Base-by-base conservation (phyloP, 2,888 invertebrate species). In the Caenorhabditis sp. region DNA sequence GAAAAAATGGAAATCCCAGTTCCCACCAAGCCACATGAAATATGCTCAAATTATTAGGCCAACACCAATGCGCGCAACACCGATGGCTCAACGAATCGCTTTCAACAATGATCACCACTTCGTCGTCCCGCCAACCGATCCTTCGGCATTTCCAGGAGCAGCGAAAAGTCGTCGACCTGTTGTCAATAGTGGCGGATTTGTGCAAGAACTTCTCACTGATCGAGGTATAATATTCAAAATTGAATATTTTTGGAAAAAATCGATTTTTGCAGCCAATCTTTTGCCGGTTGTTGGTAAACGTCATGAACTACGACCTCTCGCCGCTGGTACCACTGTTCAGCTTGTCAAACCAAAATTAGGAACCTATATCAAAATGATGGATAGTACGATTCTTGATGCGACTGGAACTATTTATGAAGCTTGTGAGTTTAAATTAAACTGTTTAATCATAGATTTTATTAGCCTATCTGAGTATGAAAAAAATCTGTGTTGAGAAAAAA, bases 81-180 rank as follows among this genome's bases (percentile, higher is more conserved):
- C 64, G 14, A 54, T 36, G 21, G 65, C 69, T 10, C 65, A 69
- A n/a, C 60, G 51, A n/a, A 64, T 69, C 12, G 65, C 61, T 5
- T 26, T 69, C 31, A 69, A 64, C 37, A 51, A 57, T 19, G 50
- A 63, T 26, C 62, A 58, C 10, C 54, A 55, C 36, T 43, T 17
- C 14, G 17, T 14, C 14, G 14, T 43, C 10, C 54, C 62, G 0
- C 55, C 66, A 17, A 43, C 21, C 5, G 59, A 66, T 54, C 70
- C 66, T 0, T 36, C 70, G 0, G 55, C 66, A 17, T 71, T 71
- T 36, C 51, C 49, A 8, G 71, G 71, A 60, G 71, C 71, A 14
- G 21, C n/a, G 24, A 51, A 21, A n/a, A 64, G 63, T 23, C n/a
- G 12, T 6, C 19, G 36, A 31, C 43, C 65, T 4, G n/a, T 19